These are phyloP conservation scores for Lutraria lutraria DNA, from an alignment of 2,888 invertebrate species.

Conservation along the genomic window DNA sequence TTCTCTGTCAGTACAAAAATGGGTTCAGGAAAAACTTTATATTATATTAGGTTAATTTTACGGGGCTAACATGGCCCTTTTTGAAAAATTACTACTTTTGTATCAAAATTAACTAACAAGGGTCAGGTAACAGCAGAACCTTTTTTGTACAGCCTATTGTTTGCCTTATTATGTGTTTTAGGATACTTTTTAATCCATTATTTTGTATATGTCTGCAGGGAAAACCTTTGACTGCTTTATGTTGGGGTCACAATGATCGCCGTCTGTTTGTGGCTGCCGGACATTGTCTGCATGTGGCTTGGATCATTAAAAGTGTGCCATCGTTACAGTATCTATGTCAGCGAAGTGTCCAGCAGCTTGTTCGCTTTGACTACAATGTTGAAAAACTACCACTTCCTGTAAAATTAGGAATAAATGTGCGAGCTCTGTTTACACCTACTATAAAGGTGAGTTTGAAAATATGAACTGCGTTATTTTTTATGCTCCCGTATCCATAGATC, in stretches of 20 bases:
- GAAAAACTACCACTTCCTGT: constrained; percentile 94
- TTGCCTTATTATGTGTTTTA: neutral
- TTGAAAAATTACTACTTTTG: too few relatives aligned
- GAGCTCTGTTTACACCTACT: constrained; percentile 90
- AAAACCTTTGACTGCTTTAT: constrained; percentile 95
- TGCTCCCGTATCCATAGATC: too few relatives aligned
- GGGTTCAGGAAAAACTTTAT: too few relatives aligned
- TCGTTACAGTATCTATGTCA: constrained; percentile 96
- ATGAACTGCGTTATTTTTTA: too few relatives aligned
- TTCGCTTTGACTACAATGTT: constrained; percentile 91
- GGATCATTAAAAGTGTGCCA: constrained; percentile 96
- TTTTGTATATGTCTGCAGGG: constrained; percentile 73
- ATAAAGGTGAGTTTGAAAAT: constrained; percentile 91
- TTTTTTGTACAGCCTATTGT: neutral
- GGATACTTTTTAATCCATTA: neutral
- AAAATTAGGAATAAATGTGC: constrained; percentile 88
- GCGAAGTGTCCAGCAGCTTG: constrained; percentile 88
- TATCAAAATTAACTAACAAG: too few relatives aligned
- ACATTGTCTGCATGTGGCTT: constrained; percentile 95
- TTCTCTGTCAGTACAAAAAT: too few relatives aligned
- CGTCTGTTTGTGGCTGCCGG: constrained; percentile 97
- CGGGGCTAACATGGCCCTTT: too few relatives aligned
- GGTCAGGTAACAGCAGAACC: too few relatives aligned
- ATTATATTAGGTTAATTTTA: too few relatives aligned
- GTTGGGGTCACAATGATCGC: constrained; percentile 99